These are phyloP conservation scores for Emmelina monodactyla DNA, from an alignment of 2,888 invertebrate genomes.

Conservation along the genomic window DNA sequence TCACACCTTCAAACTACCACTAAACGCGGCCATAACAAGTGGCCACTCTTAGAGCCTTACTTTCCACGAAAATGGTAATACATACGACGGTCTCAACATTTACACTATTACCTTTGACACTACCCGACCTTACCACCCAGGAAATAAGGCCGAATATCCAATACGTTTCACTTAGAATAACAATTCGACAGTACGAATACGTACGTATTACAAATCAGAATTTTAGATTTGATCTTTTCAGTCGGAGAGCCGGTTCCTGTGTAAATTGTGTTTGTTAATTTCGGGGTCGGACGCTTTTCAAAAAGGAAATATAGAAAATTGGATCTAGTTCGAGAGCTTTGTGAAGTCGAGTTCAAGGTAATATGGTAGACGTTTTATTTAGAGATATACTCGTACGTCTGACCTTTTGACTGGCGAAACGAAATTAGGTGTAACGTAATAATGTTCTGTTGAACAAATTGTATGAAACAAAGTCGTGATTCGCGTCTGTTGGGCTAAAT, in stretches of 20 bases:
- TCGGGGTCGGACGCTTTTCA: background rate
- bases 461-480: no score
- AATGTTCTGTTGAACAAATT: no score
- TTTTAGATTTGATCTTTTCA: constrained; percentile 37
- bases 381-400: no score
- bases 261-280: constrained; percentile 1
- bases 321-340: no score
- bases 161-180: background rate
- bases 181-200: background rate
- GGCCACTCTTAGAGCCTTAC: constrained; percentile 1
- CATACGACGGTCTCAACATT: background rate
- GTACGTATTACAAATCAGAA: constrained; percentile 26
- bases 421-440: no score
- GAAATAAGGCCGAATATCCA: background rate
- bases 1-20: no score
- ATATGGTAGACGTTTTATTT: no score
- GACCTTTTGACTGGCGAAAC: no score
- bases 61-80: constrained; percentile 1
- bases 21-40: background rate
- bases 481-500: no score
- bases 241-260: constrained; percentile 17
- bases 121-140: background rate
- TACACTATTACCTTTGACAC: background rate
- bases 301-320: background rate
- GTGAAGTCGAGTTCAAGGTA: no score